Base-by-base conservation (phyloP, 2,888 invertebrate species). In the Rhingia campestris region DNA sequence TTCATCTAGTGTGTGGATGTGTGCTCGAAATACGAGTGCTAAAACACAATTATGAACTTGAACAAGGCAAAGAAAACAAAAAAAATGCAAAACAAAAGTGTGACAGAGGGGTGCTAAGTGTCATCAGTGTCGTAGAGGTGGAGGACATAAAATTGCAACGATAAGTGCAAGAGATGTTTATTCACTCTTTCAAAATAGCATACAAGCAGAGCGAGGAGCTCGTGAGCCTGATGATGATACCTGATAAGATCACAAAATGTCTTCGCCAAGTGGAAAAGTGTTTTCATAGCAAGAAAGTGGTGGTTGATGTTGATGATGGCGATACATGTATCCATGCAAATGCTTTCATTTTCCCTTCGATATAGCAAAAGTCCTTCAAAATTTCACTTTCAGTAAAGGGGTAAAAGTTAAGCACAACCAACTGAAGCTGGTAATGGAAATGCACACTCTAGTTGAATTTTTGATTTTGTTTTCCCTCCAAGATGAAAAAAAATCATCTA, bases 281-380 rank as follows among this genome's bases (percentile, higher is more conserved):
- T 58, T 66, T 73, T 35, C 32, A 0, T 14, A 22, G 4, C 14
- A 37, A 32, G 9, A 4, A 4, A 10, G 35, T 41, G 47, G 10
- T 10, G 10, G 12, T 0, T 37, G 43, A 10, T 53, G 67, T 30
- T 51, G 66, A 39, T 64, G 63, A 76, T 72, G 76, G 49, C 72
- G 77, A 69, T 79, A 79, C 79, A 79, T 69, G 72, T 73, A 84
- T 79, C 79, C 82, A 79, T 69, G 72, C 79, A 84, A 79, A 74
- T 84, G 74, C 66, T 82, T 32, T 41, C 66, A 43, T 58, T 49
- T 51, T 10, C 32, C 54, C 30, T 32, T 33, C 37, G 35, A 53
- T 39, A 22, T 22, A 22, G 56, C 69, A 56, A 33, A 56, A 56
- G 70, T 70, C 53, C 70, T 84, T 61, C 12, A 59, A 47, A 72